phyloP scores from a whole-genome alignment of 2,113 vertebrate species.

The Syngnathoides biaculeatus region DNA sequence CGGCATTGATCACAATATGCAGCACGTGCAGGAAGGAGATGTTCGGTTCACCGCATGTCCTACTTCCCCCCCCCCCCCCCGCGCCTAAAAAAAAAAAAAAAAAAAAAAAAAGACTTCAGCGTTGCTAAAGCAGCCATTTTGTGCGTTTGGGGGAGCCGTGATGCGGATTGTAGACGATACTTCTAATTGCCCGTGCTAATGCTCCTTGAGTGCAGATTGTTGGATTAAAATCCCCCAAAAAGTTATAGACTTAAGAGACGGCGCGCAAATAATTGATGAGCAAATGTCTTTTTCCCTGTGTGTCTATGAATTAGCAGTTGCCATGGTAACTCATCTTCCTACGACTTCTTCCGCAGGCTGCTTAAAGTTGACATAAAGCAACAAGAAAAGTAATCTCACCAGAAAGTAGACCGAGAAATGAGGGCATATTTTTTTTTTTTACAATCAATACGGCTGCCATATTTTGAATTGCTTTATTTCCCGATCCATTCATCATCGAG shows the following conservation, averaged over 20 bases:
- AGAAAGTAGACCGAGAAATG: neutral
- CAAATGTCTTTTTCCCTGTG: slow-evolving; percentile 40
- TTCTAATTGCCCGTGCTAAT: slow-evolving; percentile 37
- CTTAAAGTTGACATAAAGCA: slow-evolving; percentile 20
- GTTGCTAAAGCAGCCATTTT: neutral
- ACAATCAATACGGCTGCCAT: neutral
- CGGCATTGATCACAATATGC: slow-evolving; percentile 55
- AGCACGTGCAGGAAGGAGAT: slow-evolving; percentile 36
- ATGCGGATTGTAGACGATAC: slow-evolving; percentile 38
- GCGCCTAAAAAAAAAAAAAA: neutral
- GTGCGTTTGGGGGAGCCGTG: slow-evolving; percentile 10
- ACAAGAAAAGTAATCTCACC: slow-evolving; percentile 4
- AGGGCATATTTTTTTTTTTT: neutral
- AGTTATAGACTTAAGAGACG: slow-evolving; percentile 53
- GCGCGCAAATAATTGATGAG: slow-evolving; percentile 60
- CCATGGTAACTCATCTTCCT: slow-evolving; percentile 20
- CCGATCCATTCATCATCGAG: neutral
- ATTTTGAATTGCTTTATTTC: neutral
- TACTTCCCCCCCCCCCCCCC: neutral
- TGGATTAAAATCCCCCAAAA: slow-evolving; percentile 26
- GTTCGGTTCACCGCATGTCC: slow-evolving; percentile 22
- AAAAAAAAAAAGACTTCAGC: neutral
- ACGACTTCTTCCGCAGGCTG: slow-evolving; percentile 2
- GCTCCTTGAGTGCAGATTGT: slow-evolving; percentile 25
- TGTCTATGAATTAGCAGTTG: slow-evolving; percentile 46